Evolutionary conservation across 2,888 invertebrate genomes (phyloP), one percentile per base, ranked within the genome.

Genomic region (Acleris sparsana): DNA sequence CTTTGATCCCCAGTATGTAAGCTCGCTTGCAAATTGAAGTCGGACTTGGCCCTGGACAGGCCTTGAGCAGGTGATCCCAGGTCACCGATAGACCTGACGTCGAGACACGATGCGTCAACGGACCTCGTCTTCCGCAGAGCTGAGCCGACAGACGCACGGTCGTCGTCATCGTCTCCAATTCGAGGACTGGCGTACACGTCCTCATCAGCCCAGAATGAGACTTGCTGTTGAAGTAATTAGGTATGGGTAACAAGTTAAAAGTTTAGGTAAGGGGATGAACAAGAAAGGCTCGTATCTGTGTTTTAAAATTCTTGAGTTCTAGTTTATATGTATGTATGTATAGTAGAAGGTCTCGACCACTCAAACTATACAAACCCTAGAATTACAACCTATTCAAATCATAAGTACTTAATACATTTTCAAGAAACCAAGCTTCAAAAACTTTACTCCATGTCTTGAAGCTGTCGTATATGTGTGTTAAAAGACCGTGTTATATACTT

Each of bases 31-130:
- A 97, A 88, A 89, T 97, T 97, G 79, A 96, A 97, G 85, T 97
- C 97, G 17, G 97, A 97, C 87, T 97, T 97, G 72, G 97, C 97
- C 75, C 97, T 94, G 52, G 96, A 95, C 39, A 96, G 83, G 5
- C 95, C 94, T 75, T 95, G 94, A 55, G 94, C 87, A 46, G 95
- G 95, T 11, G 94, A 94, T 43, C 93, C 94, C 62, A 94, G 93
- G 63, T 95, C 94, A 52, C 93, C 94, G 77, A 96, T 93, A 74
- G 95, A 95, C 70, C 97, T 94, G 75, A 97, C 95, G 78, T 97
- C 97, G 70, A 97, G 93, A 79, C 97, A 97, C 3, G 97, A 97
- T 2, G 97, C 97, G 80, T 97, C 97, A 87, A 97, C 97, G 70
- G 97, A 97, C 79, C 97, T 95, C 13, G 97, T 97, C 88, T 97